A percentile compares a stretch with the other conserved stretches of the same genome.
These are phyloP conservation scores for Euplexia lucipara DNA, from an alignment of 2,888 invertebrate species.

Conservation along the genomic window DNA sequence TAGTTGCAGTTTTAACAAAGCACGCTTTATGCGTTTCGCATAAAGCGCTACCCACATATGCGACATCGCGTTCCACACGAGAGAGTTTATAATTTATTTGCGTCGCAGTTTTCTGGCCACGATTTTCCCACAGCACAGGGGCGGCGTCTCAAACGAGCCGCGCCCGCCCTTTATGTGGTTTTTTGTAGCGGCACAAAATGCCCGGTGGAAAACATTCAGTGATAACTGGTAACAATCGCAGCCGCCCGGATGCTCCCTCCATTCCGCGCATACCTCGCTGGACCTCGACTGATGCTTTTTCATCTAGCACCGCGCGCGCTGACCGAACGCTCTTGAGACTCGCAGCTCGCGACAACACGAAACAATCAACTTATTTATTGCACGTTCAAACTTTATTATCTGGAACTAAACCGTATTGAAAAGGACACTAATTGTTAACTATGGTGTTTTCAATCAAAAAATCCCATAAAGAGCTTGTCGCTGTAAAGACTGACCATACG, in stretches of 20 bases:
- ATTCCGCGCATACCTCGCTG: constrained; percentile 89
- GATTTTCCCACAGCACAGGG: constrained; percentile 91
- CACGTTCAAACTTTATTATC: constrained; percentile 54
- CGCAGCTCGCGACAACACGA: constrained; percentile 65
- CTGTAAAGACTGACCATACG: constrained; percentile 17
- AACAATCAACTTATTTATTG: constrained; percentile 66
- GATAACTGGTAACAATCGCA: constrained; percentile 91
- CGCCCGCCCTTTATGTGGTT: constrained; percentile 90
- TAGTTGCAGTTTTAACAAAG: constrained; percentile 79
- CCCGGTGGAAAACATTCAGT: constrained; percentile 90
- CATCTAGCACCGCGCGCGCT: constrained; percentile 81
- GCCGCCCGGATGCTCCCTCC: constrained; percentile 90
- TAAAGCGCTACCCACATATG: constrained; percentile 71
- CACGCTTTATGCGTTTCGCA: constrained; percentile 77
- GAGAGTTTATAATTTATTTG: constrained; percentile 90
- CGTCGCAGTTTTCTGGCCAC: constrained; percentile 90
- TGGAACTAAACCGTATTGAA: constrained; percentile 33
- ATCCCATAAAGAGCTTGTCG: background rate
- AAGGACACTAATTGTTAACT: constrained; percentile 14
- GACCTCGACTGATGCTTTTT: constrained; percentile 87
- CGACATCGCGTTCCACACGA: constrained; percentile 84
- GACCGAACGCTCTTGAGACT: constrained; percentile 76
- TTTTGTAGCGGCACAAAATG: constrained; percentile 90
- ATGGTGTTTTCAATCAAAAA: constrained; percentile 27
- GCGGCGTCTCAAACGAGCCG: constrained; percentile 90